Conservation (phyloP, 2,888 invertebrate genomes). For the Drosophila paracracens region DNA sequence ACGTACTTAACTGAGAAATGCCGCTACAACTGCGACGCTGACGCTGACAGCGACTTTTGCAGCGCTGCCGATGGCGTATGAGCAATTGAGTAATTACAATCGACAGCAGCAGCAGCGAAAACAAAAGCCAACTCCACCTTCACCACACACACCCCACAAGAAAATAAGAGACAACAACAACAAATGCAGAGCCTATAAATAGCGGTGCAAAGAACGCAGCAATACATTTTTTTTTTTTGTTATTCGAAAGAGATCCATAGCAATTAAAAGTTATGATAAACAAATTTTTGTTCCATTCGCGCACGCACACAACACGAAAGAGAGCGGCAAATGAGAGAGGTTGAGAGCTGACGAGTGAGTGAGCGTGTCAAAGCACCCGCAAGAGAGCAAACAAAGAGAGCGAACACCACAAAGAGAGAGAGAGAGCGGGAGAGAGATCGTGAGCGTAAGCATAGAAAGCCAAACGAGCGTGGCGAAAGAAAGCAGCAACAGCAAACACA, state of each 20-base stretch:
- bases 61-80: slow-evolving; percentile 64
- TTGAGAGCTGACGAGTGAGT: slow-evolving; percentile 2
- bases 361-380: slow-evolving; percentile 3
- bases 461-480: slow-evolving; percentile 64
- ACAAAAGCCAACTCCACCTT: slow-evolving; percentile 35
- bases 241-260: slow-evolving; percentile 68
- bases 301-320: slow-evolving; percentile 25
- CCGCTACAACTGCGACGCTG: slow-evolving; percentile 41
- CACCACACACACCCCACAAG: slow-evolving; percentile 3
- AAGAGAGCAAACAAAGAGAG: slow-evolving; percentile 41
- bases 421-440: slow-evolving; percentile 24
- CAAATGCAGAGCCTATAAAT: slow-evolving; percentile 60
- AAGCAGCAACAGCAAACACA: slow-evolving; percentile 43
- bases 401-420: not conserved
- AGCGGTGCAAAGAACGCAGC: slow-evolving; percentile 52
- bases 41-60: slow-evolving; percentile 14
- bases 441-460: slow-evolving; percentile 58
- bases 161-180: slow-evolving; percentile 45
- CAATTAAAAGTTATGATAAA: slow-evolving; percentile 77
- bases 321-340: slow-evolving; percentile 17
- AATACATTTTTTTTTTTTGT: slow-evolving; percentile 16
- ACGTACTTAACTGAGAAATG: slow-evolving; percentile 60
- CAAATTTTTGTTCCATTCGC: slow-evolving; percentile 49
- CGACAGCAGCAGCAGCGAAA: slow-evolving; percentile 40
- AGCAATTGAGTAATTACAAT: slow-evolving; percentile 78